Base-by-base conservation (phyloP, 2,797 vertebrate species). In the Cynodonichthys magdalenae region DNA sequence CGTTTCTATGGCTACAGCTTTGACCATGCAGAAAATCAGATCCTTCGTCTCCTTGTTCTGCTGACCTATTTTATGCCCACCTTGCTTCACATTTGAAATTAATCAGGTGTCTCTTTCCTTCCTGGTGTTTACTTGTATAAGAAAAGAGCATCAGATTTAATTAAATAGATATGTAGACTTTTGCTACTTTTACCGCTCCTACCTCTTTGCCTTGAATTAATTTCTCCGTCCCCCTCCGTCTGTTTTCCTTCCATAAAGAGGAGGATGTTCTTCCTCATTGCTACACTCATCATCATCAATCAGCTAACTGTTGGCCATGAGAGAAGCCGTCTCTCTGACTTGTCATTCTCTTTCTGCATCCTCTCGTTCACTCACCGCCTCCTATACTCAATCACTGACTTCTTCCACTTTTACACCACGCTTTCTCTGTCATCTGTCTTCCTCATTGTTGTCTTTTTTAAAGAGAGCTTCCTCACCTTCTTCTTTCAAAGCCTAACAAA, bases 261-360 rank as follows among this genome's bases (percentile, higher is more conserved):
- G 71, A 81, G 70, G 52, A 68, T 83, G 80, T 89, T 89, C 82
- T 86, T 89, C 75, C 82, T 84, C 83, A 84, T 87, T 89, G 80
- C 80, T 63, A 81, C 83, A 88, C 86, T 90, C 85, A 87, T 88
- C 85, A 87, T 89, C 86, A 90, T 89, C 88, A 85, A 86, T 88
- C 89, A 89, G 77, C 74, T 46, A 68, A 75, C 80, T 71, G 78
- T 75, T 82, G 87, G 76, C 80, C 80, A 83, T 84, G 74, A 80
- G 80, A 81, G 80, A 66, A 76, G 79, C 79, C 64, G 81, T 70
- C 79, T 81, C 85, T 82, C 79, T 51, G 59, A 81, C 83, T 84
- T 75, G 79, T 77, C 82, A 60, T 80, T 79, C 75, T 81, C 68
- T 77, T 85, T 82, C 79, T 86, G 77, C 81, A 72, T 84, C 70